Conservation (phyloP, 2,888 invertebrate genomes). For the Oasisia sp. region DNA sequence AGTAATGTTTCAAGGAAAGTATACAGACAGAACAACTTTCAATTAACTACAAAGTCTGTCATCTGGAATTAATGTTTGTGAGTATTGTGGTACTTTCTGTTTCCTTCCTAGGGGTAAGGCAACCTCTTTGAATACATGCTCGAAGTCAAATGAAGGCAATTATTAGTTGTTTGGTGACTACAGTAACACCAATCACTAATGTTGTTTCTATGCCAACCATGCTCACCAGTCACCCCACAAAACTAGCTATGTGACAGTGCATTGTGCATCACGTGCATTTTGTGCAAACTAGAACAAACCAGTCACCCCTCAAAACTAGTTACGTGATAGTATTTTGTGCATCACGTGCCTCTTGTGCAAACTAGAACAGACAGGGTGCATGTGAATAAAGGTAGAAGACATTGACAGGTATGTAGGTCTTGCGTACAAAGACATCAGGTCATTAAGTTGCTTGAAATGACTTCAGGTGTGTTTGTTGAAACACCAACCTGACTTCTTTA, state of each 20-base stretch:
- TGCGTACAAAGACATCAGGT: neutral
- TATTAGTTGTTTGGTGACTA: neutral
- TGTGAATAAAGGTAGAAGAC: neutral
- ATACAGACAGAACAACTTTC: neutral
- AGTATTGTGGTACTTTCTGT: neutral
- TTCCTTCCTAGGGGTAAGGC: neutral
- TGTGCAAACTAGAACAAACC: neutral
- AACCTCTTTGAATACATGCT: neutral
- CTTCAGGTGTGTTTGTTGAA: neutral
- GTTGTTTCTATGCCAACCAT: neutral
- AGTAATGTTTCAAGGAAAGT: neutral
- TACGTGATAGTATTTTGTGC: no score
- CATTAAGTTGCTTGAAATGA: neutral
- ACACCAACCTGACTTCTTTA: neutral
- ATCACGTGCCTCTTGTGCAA: no score
- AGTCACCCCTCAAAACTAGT: neutral
- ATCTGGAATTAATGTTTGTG: neutral
- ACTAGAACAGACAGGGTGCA: neutral
- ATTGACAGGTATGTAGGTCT: no score
- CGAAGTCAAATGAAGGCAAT: neutral
- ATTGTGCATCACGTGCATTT: neutral
- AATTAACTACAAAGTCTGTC: neutral
- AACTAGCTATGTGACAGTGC: neutral
- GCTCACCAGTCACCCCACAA: neutral
- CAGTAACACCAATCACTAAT: neutral